These are phyloP conservation scores for Pachymerium ferrugineum DNA, from an alignment of 2,888 invertebrate species.

Conservation along the genomic window DNA sequence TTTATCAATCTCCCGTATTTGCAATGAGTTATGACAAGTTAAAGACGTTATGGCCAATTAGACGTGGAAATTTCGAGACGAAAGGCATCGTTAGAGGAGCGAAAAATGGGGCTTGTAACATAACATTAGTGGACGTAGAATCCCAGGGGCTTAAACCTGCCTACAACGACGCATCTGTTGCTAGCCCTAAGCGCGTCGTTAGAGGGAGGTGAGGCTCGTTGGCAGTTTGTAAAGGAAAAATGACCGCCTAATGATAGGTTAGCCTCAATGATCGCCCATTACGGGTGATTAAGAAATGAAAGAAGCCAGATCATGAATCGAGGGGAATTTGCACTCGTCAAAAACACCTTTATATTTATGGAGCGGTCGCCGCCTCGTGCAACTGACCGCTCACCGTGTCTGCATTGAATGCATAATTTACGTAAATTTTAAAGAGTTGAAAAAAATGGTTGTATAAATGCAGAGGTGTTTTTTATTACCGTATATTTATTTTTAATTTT, in stretches of 20 bases:
- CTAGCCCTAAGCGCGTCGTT: background rate
- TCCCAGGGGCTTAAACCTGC: background rate
- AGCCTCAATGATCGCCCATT: slow-evolving; percentile 2
- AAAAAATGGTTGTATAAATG: background rate
- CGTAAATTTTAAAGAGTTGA: background rate
- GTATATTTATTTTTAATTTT: background rate
- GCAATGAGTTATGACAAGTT: slow-evolving; percentile 21
- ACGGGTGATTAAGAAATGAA: slow-evolving; percentile 15
- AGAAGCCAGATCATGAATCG: background rate
- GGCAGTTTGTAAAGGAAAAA: slow-evolving; percentile 21
- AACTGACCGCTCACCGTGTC: no score
- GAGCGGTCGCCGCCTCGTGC: background rate
- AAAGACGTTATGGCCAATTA: slow-evolving; percentile 18
- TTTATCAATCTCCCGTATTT: slow-evolving; percentile 21
- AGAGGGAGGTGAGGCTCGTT: slow-evolving; percentile 1
- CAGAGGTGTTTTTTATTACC: no score
- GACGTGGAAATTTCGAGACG: background rate
- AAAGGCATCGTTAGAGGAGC: slow-evolving; percentile 15
- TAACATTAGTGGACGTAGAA: background rate
- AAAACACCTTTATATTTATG: slow-evolving; percentile 18
- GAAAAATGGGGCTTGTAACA: slow-evolving; percentile 10
- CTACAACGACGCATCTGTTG: background rate
- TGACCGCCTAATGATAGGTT: slow-evolving; percentile 18
- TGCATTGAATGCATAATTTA: background rate
- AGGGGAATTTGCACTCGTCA: slow-evolving; percentile 10